Percentiles rank a stretch among this genome's conserved stretches.
These are phyloP conservation scores for Pristionchus mayeri DNA, from an alignment of 2,888 invertebrate genomes.

Conservation along the genomic window DNA sequence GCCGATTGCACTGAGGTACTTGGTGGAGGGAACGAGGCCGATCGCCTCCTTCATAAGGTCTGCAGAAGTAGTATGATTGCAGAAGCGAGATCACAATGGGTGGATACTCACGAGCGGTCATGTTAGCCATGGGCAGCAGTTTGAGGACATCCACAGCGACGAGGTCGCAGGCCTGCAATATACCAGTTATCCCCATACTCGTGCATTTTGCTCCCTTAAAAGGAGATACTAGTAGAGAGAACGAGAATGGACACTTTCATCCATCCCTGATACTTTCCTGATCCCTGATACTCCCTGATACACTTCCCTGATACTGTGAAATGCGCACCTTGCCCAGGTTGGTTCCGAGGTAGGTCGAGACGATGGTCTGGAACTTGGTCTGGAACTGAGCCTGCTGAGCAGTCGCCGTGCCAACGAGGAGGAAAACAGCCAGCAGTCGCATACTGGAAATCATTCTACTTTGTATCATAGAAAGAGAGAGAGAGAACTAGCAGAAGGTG, in stretches of 20 bases:
- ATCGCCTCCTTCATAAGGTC: constrained; percentile 16
- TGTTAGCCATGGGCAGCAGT: not conserved
- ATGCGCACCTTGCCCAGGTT: constrained; percentile 26
- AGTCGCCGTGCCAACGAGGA: not conserved
- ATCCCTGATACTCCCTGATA: no score
- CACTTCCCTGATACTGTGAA: no score
- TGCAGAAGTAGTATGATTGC: no score
- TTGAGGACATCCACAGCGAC: not conserved
- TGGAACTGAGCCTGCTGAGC: not conserved
- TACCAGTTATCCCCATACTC: no score
- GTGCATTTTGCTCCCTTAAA: no score
- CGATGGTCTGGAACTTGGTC: constrained; percentile 27
- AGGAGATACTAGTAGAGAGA: no score
- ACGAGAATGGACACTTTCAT: no score
- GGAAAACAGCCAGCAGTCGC: not conserved
- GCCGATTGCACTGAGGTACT: not conserved
- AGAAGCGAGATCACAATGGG: no score
- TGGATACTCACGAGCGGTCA: not conserved
- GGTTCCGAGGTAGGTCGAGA: not conserved
- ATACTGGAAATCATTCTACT: not conserved
- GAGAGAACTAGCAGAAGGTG: not conserved
- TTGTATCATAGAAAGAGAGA: no score
- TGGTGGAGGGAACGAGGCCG: not conserved
- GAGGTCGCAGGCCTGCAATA: not conserved
- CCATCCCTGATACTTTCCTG: no score